phyloP scores from a whole-genome alignment of 2,888 invertebrate genomes.

The Drosophila conformis region DNA sequence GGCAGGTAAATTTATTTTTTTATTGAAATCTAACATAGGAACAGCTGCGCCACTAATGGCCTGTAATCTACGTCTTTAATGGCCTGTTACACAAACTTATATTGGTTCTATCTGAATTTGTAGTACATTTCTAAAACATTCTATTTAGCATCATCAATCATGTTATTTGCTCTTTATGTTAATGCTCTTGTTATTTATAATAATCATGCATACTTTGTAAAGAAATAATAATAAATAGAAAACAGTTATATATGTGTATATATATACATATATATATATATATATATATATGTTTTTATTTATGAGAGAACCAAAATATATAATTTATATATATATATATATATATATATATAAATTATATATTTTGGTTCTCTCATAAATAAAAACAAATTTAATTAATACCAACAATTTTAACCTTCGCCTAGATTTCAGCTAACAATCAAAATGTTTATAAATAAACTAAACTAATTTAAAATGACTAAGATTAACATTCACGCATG shows the following conservation, averaged over 20 bases:
- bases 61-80: too few species aligned
- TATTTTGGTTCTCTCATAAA: conserved; percentile 18
- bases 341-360: conserved; percentile 2
- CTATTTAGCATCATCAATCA: neutral
- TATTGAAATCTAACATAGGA: too few species aligned
- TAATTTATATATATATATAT: conserved; percentile 7
- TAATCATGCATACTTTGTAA: neutral
- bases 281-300: neutral
- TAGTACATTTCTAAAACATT: neutral
- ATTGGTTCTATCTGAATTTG: neutral
- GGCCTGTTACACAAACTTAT: neutral
- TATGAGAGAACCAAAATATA: neutral
- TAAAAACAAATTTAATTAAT: conserved; percentile 13
- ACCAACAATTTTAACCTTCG: conserved; percentile 42
- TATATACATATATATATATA: conserved; percentile 2
- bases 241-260: neutral
- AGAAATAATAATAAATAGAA: neutral
- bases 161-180: neutral
- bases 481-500: conserved; percentile 16
- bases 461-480: conserved; percentile 11
- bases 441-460: conserved; percentile 33
- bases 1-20: neutral
- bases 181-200: too few species aligned
- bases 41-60: too few species aligned
- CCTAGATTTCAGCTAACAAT: conserved; percentile 44